These are phyloP conservation scores for Diadumene lineata DNA, from an alignment of 92 coral and sea anemone species.

Conservation along the genomic window DNA sequence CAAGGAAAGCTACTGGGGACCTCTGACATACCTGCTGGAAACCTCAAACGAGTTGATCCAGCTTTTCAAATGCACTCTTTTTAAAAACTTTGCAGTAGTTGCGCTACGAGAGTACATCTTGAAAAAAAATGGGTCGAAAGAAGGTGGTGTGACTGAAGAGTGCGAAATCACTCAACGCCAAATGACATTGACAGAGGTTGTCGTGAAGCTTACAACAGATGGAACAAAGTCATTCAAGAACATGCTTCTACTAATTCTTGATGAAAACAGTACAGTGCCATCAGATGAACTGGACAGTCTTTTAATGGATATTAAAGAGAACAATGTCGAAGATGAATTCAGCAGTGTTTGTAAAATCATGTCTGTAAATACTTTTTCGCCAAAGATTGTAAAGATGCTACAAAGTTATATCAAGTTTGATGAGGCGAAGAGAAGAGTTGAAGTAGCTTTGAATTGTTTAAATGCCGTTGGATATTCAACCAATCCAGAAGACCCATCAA, in stretches of 20 bases:
- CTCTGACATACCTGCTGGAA: slow-evolving; percentile 32
- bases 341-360: slow-evolving; percentile 34
- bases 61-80: slow-evolving; percentile 37
- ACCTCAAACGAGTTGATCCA: slow-evolving; percentile 28
- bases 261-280: slow-evolving; percentile 22
- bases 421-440: slow-evolving; percentile 36
- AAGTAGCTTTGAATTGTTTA: slow-evolving; percentile 41
- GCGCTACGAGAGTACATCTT: slow-evolving; percentile 18
- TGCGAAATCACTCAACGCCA: neutral
- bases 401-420: slow-evolving; percentile 44
- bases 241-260: slow-evolving; percentile 4
- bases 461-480: slow-evolving; percentile 50
- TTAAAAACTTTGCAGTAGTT: slow-evolving; percentile 49
- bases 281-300: slow-evolving; percentile 38
- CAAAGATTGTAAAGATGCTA: slow-evolving; percentile 28
- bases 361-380: neutral
- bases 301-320: slow-evolving; percentile 32
- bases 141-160: neutral
- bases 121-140: neutral
- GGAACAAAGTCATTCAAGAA: slow-evolving; percentile 19
- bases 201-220: slow-evolving; percentile 14
- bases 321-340: slow-evolving; percentile 56
- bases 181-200: slow-evolving; percentile 9
- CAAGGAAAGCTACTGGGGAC: slow-evolving; percentile 64
- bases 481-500: neutral